Conservation (phyloP, 1,140 invertebrate species). For the Penaeus japonicus region DNA sequence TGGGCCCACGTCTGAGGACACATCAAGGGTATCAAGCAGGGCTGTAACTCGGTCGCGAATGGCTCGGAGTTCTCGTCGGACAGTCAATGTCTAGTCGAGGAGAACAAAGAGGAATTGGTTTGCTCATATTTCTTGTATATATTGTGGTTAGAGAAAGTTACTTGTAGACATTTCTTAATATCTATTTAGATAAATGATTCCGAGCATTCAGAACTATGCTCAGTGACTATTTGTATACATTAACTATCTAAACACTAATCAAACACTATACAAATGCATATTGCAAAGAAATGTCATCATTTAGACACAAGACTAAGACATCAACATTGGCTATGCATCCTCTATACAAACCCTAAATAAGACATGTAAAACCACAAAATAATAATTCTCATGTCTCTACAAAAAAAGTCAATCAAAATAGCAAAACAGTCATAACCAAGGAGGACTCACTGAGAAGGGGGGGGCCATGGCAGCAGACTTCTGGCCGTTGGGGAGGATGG, state of each 20-base stretch:
- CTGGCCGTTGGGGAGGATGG: slow-evolving; percentile 67
- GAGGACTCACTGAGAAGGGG: slow-evolving; percentile 27
- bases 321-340: not conserved
- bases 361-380: not conserved
- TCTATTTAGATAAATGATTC: not conserved
- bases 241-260: no score
- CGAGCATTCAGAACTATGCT: no score
- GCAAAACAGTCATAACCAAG: no score
- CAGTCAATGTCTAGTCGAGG: slow-evolving; percentile 64
- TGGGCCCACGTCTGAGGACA: not conserved
- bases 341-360: not conserved
- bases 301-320: not conserved
- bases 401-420: not conserved
- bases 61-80: slow-evolving; percentile 69
- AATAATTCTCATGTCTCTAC: not conserved
- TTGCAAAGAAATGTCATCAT: not conserved
- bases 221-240: no score
- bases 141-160: not conserved
- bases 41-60: slow-evolving; percentile 72
- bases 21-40: slow-evolving; percentile 70
- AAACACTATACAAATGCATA: no score
- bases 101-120: slow-evolving; percentile 1
- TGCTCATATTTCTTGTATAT: not conserved
- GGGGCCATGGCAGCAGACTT: not conserved
- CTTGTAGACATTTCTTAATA: not conserved